phyloP scores from a whole-genome alignment of 2,888 invertebrate species.

The Proisotoma minuta region DNA sequence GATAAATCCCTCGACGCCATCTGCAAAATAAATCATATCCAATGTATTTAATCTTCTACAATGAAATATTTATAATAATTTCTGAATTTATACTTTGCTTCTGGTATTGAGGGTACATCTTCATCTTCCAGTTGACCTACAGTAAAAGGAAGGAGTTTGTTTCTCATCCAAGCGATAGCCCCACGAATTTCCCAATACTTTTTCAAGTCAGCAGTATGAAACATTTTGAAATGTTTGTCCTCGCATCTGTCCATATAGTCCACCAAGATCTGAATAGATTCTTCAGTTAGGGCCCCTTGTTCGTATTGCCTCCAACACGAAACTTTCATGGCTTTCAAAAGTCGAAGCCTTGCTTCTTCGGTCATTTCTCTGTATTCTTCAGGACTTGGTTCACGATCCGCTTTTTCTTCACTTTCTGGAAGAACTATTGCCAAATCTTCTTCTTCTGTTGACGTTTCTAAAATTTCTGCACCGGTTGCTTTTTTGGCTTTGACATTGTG shows the following conservation, averaged over 20 bases:
- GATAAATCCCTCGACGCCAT: constrained; percentile 21
- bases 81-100: background rate
- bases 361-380: constrained; percentile 60
- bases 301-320: constrained; percentile 63
- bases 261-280: constrained; percentile 57
- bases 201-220: constrained; percentile 33
- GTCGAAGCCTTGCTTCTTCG: constrained; percentile 59
- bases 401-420: constrained; percentile 14
- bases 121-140: constrained; percentile 7
- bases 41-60: background rate
- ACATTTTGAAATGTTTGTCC: constrained; percentile 50
- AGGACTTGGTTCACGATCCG: constrained; percentile 57
- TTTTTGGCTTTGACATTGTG: constrained; percentile 9
- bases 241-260: constrained; percentile 57
- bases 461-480: too few relatives aligned
- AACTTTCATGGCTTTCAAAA: constrained; percentile 59
- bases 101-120: background rate
- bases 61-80: background rate
- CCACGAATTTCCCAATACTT: constrained; percentile 33
- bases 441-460: too few relatives aligned
- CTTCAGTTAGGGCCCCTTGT: constrained; percentile 60
- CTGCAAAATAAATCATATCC: background rate
- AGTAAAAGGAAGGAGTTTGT: constrained; percentile 15
- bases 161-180: constrained; percentile 2
- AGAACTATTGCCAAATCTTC: background rate